Evolutionary conservation across 2,113 vertebrate genomes (phyloP), one percentile per base, ranked within the genome.

Genomic region (Solea solea): DNA sequence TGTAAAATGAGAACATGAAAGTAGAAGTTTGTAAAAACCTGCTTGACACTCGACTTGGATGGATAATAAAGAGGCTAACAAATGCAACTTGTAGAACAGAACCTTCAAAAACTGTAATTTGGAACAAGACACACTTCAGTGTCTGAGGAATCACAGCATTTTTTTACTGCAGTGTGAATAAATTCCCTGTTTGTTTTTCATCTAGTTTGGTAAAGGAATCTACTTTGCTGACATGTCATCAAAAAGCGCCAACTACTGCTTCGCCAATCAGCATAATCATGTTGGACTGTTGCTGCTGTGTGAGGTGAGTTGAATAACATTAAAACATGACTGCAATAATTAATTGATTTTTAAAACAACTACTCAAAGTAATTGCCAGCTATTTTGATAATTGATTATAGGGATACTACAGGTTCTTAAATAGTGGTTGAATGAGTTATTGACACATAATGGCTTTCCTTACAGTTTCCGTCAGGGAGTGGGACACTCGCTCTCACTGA

Each of bases 161-260:
- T 13, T 46, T 11, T 41, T 54, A 55, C 25, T 49, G 15, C 51
- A 58, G 9, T 13, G 15, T 34, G 2, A 12, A 8, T 67, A 7
- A 57, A 52, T 34, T 41, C 39, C 8, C n/a, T 58, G 6, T 73
- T 69, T 76, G n/a, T 84, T 3, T 58, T 59, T 63, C 41, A 2
- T 86, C 55, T 81, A 97, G 96, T 97, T 97, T 78, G 96, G 96
- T 27, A 97, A 97, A 92, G 96, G 96, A 0, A 95, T 97, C 88
- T 97, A 97, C 77, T 97, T 97, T 82, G 96, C 96, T 1, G 96
- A 97, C 87, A 96, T 97, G 95, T 96, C 96, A 2, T 97, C 96
- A 21, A 97, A 97, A 82, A 97, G 96, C 52, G 96, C 95, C 77
- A 97, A 97, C 88, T 97, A 97, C 87, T 97, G 96, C 85, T 97